Evolutionary conservation across 2,888 invertebrate genomes (phyloP), one percentile per base, ranked within the genome.

Genomic region (Pyrocoelia pectoralis): DNA sequence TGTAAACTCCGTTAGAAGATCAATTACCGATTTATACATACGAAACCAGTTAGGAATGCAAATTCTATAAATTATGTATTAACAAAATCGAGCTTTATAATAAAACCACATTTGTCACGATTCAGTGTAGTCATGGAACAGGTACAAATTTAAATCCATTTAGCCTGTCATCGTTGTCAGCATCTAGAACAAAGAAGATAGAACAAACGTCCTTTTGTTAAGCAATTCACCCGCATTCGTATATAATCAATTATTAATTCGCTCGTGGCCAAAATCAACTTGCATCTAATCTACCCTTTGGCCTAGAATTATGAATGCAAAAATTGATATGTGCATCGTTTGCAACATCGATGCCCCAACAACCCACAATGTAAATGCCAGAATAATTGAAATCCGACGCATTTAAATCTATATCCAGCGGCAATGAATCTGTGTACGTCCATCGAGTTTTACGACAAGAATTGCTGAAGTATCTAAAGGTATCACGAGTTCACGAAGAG

Each of bases 401-500:
- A 50, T 52, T 56, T 56, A 61, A 56, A 61, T 61, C 61, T 24
- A 56, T 52, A 56, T 56, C 52, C 56, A 56, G 18, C 38, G 56
- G 56, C 56, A 19, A 56, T 52, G 51, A 55, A 61, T 61, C 54
- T 54, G 28, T n/a, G n/a, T 59, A 46, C 33, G 33, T 53, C 55
- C 51, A 50, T 61, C 61, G 51, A 49, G 61, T n/a, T 55, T 61
- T 51, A 41, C 33, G 41, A 40, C 29, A 61, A 50, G 49, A 55
- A 55, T 41, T 17, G 55, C 17, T 24, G n/a, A 61, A 51, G 56
- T 33, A 14, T 61, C 52, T 41, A 40, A 49, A 52, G 57, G 56
- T 49, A 73, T 73, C 72, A 72, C 72, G 72, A 72, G 68, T 69
- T 71, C 73, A 74, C 73, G 75, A 72, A 68, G 72, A 74, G 71